Evolutionary conservation across 1,140 invertebrate genomes (phyloP).

Genomic region (Cardiocondyla obscurior): DNA sequence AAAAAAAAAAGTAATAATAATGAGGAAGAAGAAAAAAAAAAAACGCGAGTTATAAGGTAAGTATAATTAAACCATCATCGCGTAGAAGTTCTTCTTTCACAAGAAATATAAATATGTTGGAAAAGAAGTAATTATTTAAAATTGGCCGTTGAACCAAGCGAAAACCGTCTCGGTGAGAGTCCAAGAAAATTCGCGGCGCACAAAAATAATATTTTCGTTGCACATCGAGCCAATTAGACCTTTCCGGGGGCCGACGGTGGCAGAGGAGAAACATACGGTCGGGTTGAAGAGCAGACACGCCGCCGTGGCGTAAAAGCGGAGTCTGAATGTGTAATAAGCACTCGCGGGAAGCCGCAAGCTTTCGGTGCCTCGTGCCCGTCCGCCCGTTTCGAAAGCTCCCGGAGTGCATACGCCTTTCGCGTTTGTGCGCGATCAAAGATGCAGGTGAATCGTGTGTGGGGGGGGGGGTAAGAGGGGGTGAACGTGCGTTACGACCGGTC

Average conservation of each 20-base stretch:
- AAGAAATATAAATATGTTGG: not conserved
- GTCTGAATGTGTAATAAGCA: slow-evolving; percentile 51
- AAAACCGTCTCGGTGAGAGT: not conserved
- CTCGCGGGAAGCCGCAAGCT: slow-evolving; percentile 28
- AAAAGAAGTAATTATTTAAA: not conserved
- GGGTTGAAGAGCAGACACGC: not conserved
- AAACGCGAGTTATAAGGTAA: not conserved
- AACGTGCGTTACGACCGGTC: not conserved
- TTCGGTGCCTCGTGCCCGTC: not conserved
- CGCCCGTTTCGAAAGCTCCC: slow-evolving; percentile 15
- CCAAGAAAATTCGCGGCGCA: not conserved
- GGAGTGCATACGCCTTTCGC: not conserved
- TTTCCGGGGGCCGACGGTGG: not conserved
- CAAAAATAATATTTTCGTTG: not conserved
- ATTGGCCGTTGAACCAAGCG: not conserved
- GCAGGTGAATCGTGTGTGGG: slow-evolving; percentile 1
- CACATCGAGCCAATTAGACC: slow-evolving; percentile 15
- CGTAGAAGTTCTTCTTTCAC: not conserved
- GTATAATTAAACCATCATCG: not conserved
- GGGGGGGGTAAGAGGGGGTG: too few relatives aligned
- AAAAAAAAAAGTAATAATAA: too few relatives aligned
- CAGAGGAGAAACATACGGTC: not conserved
- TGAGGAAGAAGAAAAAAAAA: too few relatives aligned
- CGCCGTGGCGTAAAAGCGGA: not conserved
- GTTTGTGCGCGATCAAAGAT: slow-evolving; percentile 5